Conservation (phyloP, 2,888 invertebrate species). For the Tenthredo amoena region DNA sequence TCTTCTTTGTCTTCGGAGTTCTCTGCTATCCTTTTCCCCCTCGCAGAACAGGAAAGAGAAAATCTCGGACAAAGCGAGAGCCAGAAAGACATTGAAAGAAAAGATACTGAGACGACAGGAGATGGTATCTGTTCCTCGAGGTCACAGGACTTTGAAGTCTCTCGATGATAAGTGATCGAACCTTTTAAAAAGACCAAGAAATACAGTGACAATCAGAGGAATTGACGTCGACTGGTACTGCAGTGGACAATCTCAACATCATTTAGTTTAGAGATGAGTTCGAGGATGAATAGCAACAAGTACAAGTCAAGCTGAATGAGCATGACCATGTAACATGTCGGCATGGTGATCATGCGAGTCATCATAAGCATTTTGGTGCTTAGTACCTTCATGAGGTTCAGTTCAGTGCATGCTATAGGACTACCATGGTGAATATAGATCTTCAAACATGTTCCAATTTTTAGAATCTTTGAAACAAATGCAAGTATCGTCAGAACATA, state of each 20-base stretch:
- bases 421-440: background rate
- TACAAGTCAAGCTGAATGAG: background rate
- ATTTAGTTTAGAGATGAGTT: too few species aligned
- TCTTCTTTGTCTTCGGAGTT: slow-evolving; percentile 33
- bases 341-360: background rate
- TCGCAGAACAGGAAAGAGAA: background rate
- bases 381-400: background rate
- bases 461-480: too few species aligned
- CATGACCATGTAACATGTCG: background rate
- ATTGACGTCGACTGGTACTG: background rate
- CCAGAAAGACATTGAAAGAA: background rate
- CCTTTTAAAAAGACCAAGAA: background rate
- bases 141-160: slow-evolving; percentile 36
- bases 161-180: slow-evolving; percentile 8
- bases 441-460: background rate
- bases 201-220: background rate
- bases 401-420: background rate
- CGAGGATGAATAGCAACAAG: background rate
- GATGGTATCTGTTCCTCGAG: slow-evolving; percentile 37
- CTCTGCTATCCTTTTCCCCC: background rate
- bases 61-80: slow-evolving; percentile 15
- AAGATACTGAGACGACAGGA: slow-evolving; percentile 32
- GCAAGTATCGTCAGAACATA: too few species aligned
- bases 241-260: background rate
- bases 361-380: background rate